Percentiles rank a stretch among this genome's conserved stretches.
phyloP scores from a whole-genome alignment of 2,113 vertebrate species.

The Cercopithecus mona region DNA sequence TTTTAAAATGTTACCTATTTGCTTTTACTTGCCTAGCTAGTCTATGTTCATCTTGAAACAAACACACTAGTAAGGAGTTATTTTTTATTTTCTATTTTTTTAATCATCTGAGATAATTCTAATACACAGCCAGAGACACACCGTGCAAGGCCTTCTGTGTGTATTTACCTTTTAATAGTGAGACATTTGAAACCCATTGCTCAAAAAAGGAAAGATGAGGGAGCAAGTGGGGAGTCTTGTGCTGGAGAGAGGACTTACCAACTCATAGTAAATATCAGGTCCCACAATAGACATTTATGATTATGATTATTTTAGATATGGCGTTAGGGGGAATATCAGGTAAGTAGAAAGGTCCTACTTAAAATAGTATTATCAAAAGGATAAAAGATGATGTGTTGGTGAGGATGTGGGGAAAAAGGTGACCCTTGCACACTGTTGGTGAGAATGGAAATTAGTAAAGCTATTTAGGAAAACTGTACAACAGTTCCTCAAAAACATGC shows the following conservation, averaged over 20 bases:
- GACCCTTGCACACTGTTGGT: too few relatives aligned
- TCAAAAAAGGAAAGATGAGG: not conserved
- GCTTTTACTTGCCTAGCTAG: not conserved
- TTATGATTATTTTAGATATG: not conserved
- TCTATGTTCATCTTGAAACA: not conserved
- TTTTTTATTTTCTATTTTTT: not conserved
- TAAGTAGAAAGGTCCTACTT: not conserved
- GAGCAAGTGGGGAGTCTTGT: accelerated
- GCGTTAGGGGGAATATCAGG: not conserved
- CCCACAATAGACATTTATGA: not conserved
- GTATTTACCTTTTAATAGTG: not conserved
- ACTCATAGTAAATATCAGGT: not conserved
- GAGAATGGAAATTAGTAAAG: too few relatives aligned
- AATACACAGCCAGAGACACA: not conserved
- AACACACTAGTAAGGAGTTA: not conserved
- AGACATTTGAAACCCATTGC: not conserved
- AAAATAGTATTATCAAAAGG: too few relatives aligned
- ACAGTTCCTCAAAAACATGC: too few relatives aligned
- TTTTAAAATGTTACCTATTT: not conserved
- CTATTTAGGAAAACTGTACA: too few relatives aligned
- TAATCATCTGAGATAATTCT: not conserved
- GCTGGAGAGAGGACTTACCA: not conserved
- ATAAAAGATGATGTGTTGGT: too few relatives aligned
- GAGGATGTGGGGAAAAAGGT: too few relatives aligned
- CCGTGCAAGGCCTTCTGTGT: not conserved